Base-by-base conservation (phyloP, 1,140 invertebrate species). In the Tetramorium parvispinum region DNA sequence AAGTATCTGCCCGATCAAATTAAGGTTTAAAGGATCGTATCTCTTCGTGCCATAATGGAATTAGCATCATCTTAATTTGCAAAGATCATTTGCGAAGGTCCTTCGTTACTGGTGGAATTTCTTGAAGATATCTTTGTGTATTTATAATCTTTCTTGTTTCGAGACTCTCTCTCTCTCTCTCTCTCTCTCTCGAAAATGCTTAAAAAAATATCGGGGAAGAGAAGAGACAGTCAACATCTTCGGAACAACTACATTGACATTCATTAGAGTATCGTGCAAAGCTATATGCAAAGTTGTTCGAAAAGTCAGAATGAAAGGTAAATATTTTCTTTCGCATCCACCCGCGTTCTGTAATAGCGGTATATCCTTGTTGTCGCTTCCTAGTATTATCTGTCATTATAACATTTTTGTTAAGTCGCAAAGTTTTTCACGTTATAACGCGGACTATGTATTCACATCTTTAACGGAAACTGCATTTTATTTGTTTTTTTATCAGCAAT, bases 301-400 rank as follows among this genome's bases (percentile, higher is more conserved):
- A 46, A 13, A 73, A 82, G 68, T 86, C 63, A 49, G 24, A 86
- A 86, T 81, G 65, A 68, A 87, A 75, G 59, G 70, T 43, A 87
- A 76, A 85, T 24, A 59, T 49, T 65, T 68, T 75, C 24, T 11
- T 85, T 63, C 10, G 51, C 27, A 37, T 73, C 43, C 24, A 40
- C 16, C 32, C n/a, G n/a, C 27, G 18, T 75, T 27, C 40, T 59
- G 59, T 49, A 63, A 63, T 37, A n/a, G 21, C 49, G n/a, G 27
- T 16, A 51, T 24, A 37, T 49, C 46, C 57, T 78, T 27, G 53
- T 13, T 55, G 18, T 53, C 3, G n/a, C 8, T 79, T 66, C 11
- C 8, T 13, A 32, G 13, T 66, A 49, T 79, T 79, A 68, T 66
- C 46, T 24, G 7, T 27, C n/a, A 68, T 68, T 70, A 43, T 18